Evolutionary conservation across 2,113 vertebrate genomes (phyloP).

Genomic region (Recurvirostra avosetta): DNA sequence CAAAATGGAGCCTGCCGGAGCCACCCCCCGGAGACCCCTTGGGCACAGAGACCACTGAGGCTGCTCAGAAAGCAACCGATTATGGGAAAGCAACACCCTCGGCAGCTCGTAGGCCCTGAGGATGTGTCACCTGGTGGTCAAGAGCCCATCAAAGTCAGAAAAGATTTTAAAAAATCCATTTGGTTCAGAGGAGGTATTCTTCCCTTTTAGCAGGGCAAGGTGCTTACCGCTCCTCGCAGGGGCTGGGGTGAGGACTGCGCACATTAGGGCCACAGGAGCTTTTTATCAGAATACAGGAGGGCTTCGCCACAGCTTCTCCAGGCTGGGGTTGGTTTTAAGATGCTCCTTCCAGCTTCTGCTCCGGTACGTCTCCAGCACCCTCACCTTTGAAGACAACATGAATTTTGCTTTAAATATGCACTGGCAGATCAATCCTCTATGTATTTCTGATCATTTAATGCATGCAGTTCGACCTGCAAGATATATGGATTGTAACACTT

Average conservation of each 20-base stretch:
- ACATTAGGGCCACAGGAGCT: background rate
- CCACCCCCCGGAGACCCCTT: background rate
- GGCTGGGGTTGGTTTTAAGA: background rate
- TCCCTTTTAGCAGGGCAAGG: background rate
- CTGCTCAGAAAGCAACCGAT: background rate
- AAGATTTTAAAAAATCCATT: background rate
- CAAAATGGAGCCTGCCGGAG: background rate
- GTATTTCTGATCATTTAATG: background rate
- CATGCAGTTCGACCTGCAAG: background rate
- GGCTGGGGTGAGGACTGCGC: background rate
- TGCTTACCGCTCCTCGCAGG: background rate
- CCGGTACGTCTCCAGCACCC: accelerated
- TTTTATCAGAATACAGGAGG: background rate
- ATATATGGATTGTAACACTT: background rate
- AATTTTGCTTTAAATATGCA: background rate
- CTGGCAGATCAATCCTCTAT: background rate
- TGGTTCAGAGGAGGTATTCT: background rate
- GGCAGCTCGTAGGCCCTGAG: background rate
- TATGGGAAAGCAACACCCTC: background rate
- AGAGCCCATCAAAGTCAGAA: background rate
- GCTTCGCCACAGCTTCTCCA: background rate
- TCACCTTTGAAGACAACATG: background rate
- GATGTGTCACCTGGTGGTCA: background rate
- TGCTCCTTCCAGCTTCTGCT: background rate
- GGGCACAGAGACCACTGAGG: background rate